Evolutionary conservation across 2,888 invertebrate genomes (phyloP).

Genomic region (Globia sparganii): DNA sequence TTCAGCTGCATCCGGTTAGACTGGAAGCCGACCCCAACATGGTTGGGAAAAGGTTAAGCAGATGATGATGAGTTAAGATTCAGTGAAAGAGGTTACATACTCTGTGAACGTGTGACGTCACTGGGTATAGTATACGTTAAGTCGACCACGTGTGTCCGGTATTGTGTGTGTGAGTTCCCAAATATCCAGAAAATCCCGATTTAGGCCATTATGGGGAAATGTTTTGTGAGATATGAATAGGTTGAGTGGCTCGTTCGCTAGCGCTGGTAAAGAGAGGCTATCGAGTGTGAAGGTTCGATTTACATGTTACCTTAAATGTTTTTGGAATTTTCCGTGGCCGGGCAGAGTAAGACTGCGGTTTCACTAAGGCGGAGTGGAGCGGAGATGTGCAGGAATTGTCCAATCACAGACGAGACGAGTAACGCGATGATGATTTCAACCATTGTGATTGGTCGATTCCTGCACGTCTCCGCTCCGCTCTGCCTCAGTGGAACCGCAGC

Average conservation of each 20-base stretch:
- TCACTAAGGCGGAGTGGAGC: too few relatives aligned
- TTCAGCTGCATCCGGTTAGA: too few relatives aligned
- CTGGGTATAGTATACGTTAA: constrained; percentile 25
- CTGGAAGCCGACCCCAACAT: too few relatives aligned
- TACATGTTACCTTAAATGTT: background rate
- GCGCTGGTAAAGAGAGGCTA: too few relatives aligned
- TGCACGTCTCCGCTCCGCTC: too few relatives aligned
- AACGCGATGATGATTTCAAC: too few relatives aligned
- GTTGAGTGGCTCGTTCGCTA: background rate
- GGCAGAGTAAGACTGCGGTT: too few relatives aligned
- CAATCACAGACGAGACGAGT: too few relatives aligned
- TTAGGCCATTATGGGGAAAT: constrained; percentile 24
- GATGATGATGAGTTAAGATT: background rate
- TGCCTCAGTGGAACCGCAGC: too few relatives aligned
- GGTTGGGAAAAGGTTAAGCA: too few relatives aligned
- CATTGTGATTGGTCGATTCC: too few relatives aligned
- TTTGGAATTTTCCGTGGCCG: background rate
- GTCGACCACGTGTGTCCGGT: constrained; percentile 42
- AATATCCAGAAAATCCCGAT: constrained; percentile 31
- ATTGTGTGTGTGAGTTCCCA: constrained; percentile 11
- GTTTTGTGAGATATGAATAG: background rate
- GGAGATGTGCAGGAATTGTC: too few relatives aligned
- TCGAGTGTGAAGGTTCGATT: background rate
- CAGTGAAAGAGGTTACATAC: background rate
- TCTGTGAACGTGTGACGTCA: constrained; percentile 24